phyloP scores from a whole-genome alignment of 2,113 vertebrate genomes.

The Galeopterus variegatus region DNA sequence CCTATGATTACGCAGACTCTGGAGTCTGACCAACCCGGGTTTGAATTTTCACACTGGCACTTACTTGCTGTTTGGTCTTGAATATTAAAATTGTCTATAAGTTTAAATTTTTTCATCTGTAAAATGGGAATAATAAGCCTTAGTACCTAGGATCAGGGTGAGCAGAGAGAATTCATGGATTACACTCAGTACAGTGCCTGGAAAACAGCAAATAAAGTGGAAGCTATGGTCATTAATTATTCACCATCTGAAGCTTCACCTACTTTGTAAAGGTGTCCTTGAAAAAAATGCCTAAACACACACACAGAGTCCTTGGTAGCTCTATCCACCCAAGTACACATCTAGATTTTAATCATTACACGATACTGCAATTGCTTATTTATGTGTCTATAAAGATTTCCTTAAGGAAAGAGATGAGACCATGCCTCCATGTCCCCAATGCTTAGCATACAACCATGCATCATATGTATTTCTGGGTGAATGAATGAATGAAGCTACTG shows the following conservation, averaged over 20 bases:
- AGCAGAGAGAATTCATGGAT: not conserved
- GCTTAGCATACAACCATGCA: too few relatives aligned
- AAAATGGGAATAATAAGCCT: conserved; percentile 38
- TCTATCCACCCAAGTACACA: not conserved
- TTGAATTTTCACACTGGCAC: not conserved
- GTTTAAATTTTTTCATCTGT: not conserved
- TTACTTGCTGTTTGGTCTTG: not conserved
- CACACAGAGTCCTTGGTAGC: not conserved
- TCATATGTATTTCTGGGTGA: not conserved
- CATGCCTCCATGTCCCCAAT: not conserved
- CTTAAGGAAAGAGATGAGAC: conserved; percentile 8
- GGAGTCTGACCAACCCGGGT: not conserved
- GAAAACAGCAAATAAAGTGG: not conserved
- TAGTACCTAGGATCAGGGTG: not conserved
- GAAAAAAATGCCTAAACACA: not conserved
- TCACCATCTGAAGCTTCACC: conserved; percentile 2
- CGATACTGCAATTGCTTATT: not conserved
- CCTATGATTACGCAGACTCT: not conserved
- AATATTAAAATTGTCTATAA: not conserved
- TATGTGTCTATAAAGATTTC: not conserved
- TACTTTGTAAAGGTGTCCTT: conserved; percentile 6
- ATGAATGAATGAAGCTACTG: not conserved
- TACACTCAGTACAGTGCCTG: not conserved
- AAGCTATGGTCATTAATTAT: conserved; percentile 13
- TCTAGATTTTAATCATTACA: not conserved